Evolutionary conservation across 2,888 invertebrate genomes (phyloP).

Genomic region (Heliconius erato): DNA sequence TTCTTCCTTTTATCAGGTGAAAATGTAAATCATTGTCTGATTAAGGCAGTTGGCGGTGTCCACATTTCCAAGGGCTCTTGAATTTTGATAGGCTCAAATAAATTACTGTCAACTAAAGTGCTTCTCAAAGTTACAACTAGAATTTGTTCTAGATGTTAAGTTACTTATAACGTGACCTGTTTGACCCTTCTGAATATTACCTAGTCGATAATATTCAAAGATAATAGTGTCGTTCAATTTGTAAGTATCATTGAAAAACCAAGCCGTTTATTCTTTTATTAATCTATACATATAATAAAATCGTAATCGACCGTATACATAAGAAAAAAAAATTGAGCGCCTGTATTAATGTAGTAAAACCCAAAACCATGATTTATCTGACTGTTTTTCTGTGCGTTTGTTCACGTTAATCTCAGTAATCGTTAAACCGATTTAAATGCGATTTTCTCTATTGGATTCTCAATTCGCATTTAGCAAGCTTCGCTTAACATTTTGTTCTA

Average conservation of each 20-base stretch:
- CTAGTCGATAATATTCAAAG: not conserved
- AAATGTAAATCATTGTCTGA: slow-evolving; percentile 26
- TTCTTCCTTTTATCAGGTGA: slow-evolving; percentile 21
- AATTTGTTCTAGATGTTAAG: not conserved
- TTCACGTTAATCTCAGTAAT: too few relatives aligned
- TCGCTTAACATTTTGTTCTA: too few relatives aligned
- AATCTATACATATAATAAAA: too few relatives aligned
- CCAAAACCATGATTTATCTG: too few relatives aligned
- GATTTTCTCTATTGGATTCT: too few relatives aligned
- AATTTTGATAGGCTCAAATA: slow-evolving; percentile 22
- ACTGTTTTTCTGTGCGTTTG: too few relatives aligned
- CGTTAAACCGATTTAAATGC: too few relatives aligned
- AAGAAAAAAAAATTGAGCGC: too few relatives aligned
- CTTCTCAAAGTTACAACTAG: not conserved
- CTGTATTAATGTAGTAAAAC: too few relatives aligned
- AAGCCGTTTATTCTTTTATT: too few relatives aligned
- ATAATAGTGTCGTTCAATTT: not conserved
- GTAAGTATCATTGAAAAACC: not conserved
- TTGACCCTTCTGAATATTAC: slow-evolving; percentile 11
- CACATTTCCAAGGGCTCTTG: not conserved
- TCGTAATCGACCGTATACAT: too few relatives aligned
- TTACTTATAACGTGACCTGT: slow-evolving; percentile 27
- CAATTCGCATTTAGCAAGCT: too few relatives aligned
- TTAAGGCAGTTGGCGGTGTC: slow-evolving; percentile 16
- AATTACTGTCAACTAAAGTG: slow-evolving; percentile 8